Conservation (phyloP, 2,888 invertebrate genomes). For the Allophyes oxyacanthae region DNA sequence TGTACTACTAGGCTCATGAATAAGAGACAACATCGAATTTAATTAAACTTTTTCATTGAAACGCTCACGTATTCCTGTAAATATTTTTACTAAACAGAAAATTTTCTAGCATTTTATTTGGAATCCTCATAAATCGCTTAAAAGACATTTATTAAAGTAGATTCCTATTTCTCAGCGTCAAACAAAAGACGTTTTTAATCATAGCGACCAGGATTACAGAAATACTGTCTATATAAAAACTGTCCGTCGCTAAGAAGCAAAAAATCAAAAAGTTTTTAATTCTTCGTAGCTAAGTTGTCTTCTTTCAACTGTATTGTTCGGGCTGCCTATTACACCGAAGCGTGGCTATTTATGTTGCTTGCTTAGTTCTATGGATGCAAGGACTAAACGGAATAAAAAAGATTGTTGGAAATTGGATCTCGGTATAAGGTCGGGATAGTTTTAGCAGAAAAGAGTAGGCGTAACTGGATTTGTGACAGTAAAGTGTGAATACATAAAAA, state of each 20-base stretch:
- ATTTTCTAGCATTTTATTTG: constrained; percentile 5
- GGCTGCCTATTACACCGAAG: constrained; percentile 49
- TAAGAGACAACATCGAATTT: too few species aligned
- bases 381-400: constrained; percentile 7
- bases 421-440: too few species aligned
- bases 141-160: constrained; percentile 21
- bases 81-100: not conserved
- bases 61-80: not conserved
- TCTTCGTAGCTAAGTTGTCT: constrained; percentile 53
- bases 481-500: too few species aligned
- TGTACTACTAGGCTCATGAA: too few species aligned
- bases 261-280: constrained; percentile 65
- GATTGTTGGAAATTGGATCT: constrained; percentile 25
- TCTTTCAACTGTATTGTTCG: constrained; percentile 50
- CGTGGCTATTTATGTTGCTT: constrained; percentile 9
- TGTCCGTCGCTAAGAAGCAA: constrained; percentile 41
- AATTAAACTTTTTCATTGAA: too few species aligned
- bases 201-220: constrained; percentile 30
- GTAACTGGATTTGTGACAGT: too few species aligned
- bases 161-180: constrained; percentile 8
- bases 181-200: constrained; percentile 41
- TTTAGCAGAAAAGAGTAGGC: too few species aligned
- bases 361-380: not conserved
- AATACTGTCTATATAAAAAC: constrained; percentile 21
- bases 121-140: constrained; percentile 6